Percentiles rank a stretch among this genome's conserved stretches.
Evolutionary conservation across 2,797 vertebrate genomes (phyloP).

Genomic region (Anguilla pacifica): DNA sequence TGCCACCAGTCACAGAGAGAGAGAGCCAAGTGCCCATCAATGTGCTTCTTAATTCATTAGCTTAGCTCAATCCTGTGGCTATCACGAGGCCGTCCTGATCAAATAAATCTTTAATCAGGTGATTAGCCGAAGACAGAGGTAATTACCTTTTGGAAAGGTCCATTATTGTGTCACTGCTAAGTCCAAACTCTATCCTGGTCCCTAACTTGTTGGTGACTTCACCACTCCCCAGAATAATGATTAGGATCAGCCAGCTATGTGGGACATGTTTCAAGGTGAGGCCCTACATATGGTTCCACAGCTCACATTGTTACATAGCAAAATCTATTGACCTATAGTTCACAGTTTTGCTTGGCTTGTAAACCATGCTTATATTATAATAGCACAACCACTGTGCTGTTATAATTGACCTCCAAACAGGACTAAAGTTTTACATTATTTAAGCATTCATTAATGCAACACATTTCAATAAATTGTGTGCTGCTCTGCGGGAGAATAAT

Average conservation of each 20-base stretch:
- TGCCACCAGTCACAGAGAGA: neutral
- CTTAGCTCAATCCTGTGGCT: neutral
- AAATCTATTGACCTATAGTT: neutral
- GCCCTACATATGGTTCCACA: neutral
- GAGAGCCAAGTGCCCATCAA: neutral
- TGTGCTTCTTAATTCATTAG: slow-evolving; percentile 21
- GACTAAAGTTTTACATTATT: slow-evolving; percentile 9
- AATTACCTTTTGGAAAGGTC: slow-evolving; percentile 26
- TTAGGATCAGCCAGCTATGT: slow-evolving; percentile 1
- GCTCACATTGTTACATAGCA: slow-evolving; percentile 16
- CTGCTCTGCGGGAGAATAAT: neutral
- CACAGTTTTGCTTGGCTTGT: neutral
- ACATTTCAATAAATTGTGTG: neutral
- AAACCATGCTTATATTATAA: neutral
- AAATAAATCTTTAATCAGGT: slow-evolving; percentile 25
- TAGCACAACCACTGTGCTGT: neutral
- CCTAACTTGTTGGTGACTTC: slow-evolving; percentile 24
- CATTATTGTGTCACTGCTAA: slow-evolving; percentile 31
- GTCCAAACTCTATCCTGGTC: slow-evolving; percentile 17
- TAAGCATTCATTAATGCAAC: neutral
- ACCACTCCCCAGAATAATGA: slow-evolving; percentile 18
- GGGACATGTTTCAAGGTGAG: slow-evolving; percentile 10
- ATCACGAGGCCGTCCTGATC: neutral
- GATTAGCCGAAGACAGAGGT: slow-evolving; percentile 25
- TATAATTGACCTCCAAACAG: slow-evolving; percentile 17